Conservation (phyloP, 2,888 invertebrate species). For the Drosophila lacicola region DNA sequence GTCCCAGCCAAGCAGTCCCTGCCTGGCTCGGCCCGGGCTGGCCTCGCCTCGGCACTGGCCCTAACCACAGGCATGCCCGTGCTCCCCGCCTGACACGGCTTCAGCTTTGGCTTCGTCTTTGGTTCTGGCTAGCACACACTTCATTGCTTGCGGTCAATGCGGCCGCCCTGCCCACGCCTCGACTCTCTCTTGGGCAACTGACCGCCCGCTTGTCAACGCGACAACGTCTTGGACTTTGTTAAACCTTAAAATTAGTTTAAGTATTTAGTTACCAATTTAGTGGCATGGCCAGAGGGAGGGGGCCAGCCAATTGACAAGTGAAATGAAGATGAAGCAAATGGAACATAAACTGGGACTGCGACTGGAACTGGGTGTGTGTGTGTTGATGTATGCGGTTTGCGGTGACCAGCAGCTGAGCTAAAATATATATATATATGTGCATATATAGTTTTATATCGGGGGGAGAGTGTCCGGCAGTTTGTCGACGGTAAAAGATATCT, state of each 20-base stretch:
- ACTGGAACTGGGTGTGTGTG: conserved; percentile 13
- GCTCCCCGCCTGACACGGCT: conserved; percentile 8
- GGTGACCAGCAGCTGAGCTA: conserved; percentile 37
- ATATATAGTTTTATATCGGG: neutral
- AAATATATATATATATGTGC: neutral
- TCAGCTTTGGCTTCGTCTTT: conserved; percentile 17
- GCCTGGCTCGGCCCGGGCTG: conserved; percentile 11
- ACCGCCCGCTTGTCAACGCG: conserved; percentile 56
- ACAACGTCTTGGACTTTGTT: conserved; percentile 76
- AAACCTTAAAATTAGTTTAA: conserved; percentile 82
- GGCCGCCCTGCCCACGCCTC: conserved; percentile 31
- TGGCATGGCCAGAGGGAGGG: conserved; percentile 21
- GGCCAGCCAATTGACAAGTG: conserved; percentile 52
- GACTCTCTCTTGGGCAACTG: conserved; percentile 13
- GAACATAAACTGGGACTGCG: conserved; percentile 22
- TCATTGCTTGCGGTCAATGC: conserved; percentile 74
- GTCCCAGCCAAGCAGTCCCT: conserved; percentile 6
- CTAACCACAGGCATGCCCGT: conserved; percentile 36
- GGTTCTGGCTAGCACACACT: conserved; percentile 44
- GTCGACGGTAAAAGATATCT: conserved; percentile 55
- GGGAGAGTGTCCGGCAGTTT: conserved; percentile 55
- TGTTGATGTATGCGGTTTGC: conserved; percentile 69
- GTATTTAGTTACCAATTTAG: conserved; percentile 83
- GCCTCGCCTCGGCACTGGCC: conserved; percentile 3
- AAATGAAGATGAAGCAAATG: conserved; percentile 39